These are phyloP conservation scores for Orthonevra nobilis DNA, from an alignment of 2,888 invertebrate species.

Conservation along the genomic window DNA sequence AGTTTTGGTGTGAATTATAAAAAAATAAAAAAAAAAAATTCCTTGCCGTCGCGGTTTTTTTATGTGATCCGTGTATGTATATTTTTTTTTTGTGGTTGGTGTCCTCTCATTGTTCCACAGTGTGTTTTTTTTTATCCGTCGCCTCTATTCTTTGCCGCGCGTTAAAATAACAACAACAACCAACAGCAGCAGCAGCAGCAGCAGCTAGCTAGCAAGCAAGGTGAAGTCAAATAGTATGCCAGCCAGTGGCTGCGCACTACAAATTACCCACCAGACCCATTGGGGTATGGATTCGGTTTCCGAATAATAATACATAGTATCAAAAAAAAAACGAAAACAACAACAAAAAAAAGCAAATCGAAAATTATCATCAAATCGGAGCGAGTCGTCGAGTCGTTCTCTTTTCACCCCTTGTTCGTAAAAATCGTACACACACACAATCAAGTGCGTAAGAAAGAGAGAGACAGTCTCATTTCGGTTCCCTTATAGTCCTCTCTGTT, in stretches of 20 bases:
- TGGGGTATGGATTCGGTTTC: slow-evolving; percentile 65
- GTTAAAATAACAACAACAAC: slow-evolving; percentile 62
- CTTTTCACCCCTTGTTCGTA: slow-evolving; percentile 33
- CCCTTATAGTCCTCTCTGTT: too few relatives aligned
- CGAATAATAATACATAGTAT: slow-evolving; percentile 66
- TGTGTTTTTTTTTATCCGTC: slow-evolving; percentile 59
- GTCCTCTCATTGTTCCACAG: slow-evolving; percentile 45
- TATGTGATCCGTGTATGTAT: slow-evolving; percentile 32
- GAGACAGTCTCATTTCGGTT: too few relatives aligned
- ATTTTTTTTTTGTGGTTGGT: slow-evolving; percentile 34
- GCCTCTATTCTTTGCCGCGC: slow-evolving; percentile 56
- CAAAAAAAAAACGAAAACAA: slow-evolving; percentile 38
- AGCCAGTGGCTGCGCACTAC: slow-evolving; percentile 69
- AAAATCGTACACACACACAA: not conserved
- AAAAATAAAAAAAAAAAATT: slow-evolving; percentile 21
- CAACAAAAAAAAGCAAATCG: slow-evolving; percentile 63
- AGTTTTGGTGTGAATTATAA: not conserved
- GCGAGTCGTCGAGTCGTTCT: slow-evolving; percentile 31
- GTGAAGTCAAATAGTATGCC: slow-evolving; percentile 58
- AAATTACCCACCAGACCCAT: slow-evolving; percentile 64
- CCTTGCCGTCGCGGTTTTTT: not conserved
- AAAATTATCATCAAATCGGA: slow-evolving; percentile 55
- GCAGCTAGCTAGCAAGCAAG: slow-evolving; percentile 24
- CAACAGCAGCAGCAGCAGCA: too few relatives aligned
- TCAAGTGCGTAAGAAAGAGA: slow-evolving; percentile 22